Conservation (phyloP, 2,888 invertebrate species). For the Spilosoma lubricipeda region DNA sequence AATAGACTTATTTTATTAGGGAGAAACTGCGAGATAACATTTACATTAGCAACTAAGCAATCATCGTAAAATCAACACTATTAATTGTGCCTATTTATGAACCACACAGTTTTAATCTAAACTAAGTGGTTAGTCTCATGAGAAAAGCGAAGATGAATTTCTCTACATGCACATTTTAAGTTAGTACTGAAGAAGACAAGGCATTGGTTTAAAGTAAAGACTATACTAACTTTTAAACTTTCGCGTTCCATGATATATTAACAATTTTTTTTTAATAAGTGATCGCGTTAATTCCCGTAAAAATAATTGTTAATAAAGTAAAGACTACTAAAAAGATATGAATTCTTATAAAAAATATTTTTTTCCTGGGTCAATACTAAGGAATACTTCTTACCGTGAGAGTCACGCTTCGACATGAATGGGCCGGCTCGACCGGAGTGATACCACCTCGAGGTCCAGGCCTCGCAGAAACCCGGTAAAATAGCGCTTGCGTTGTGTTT, state of each 20-base stretch:
- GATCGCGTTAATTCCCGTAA: too few relatives aligned
- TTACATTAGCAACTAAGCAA: conserved; percentile 74
- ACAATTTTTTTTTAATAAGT: too few relatives aligned
- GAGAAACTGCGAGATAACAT: conserved; percentile 71
- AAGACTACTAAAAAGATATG: not conserved
- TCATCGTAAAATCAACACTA: conserved; percentile 71
- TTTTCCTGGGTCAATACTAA: not conserved
- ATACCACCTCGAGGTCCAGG: too few relatives aligned
- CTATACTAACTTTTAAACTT: too few relatives aligned
- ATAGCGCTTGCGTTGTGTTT: too few relatives aligned
- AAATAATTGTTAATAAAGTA: too few relatives aligned
- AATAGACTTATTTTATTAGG: conserved; percentile 79
- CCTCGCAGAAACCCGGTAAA: too few relatives aligned
- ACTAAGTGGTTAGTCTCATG: conserved; percentile 25
- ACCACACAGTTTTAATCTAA: conserved; percentile 25
- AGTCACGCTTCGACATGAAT: too few relatives aligned
- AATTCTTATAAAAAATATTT: not conserved
- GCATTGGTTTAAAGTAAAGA: not conserved
- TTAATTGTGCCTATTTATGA: conserved; percentile 21
- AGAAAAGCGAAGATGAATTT: not conserved
- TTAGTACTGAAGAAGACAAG: not conserved
- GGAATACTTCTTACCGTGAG: not conserved
- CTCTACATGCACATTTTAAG: not conserved
- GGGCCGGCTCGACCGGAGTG: too few relatives aligned
- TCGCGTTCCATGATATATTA: too few relatives aligned